Evolutionary conservation across 2,888 invertebrate genomes (phyloP).

Genomic region (Lasius platythorax): DNA sequence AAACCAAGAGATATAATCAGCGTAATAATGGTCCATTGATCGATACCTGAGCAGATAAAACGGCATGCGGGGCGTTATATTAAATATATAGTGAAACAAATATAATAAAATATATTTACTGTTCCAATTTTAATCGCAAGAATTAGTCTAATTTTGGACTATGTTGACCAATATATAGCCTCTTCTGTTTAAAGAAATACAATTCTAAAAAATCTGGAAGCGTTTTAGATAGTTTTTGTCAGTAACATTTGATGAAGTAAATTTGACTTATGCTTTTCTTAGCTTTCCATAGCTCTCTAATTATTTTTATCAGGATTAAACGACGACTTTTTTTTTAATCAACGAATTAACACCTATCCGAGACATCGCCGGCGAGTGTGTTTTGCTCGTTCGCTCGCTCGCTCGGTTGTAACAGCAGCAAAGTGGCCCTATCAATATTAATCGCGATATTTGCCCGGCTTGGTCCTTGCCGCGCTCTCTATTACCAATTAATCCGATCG

Average conservation of each 20-base stretch:
- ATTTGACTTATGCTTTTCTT: not conserved
- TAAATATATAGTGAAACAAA: not conserved
- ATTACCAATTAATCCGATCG: conserved; percentile 86
- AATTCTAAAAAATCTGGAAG: not conserved
- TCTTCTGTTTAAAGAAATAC: not conserved
- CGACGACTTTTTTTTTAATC: conserved; percentile 15
- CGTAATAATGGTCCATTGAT: not conserved
- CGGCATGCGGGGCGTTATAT: not conserved
- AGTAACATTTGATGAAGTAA: not conserved
- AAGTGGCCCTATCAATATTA: conserved; percentile 84
- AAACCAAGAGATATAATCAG: not conserved
- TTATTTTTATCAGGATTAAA: not conserved
- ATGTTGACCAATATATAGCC: not conserved
- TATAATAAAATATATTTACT: not conserved
- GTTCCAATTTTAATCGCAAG: not conserved
- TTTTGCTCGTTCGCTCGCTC: conserved; percentile 60
- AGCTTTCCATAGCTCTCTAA: not conserved
- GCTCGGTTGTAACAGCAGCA: conserved; percentile 69
- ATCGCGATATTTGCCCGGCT: conserved; percentile 82
- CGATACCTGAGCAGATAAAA: not conserved
- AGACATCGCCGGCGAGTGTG: conserved; percentile 35
- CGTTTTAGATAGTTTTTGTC: not conserved
- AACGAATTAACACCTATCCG: conserved; percentile 46
- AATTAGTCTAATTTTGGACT: not conserved
- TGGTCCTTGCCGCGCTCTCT: conserved; percentile 81